These are phyloP conservation scores for Steatornis caripensis DNA, from an alignment of 2,113 vertebrate species.

Conservation along the genomic window DNA sequence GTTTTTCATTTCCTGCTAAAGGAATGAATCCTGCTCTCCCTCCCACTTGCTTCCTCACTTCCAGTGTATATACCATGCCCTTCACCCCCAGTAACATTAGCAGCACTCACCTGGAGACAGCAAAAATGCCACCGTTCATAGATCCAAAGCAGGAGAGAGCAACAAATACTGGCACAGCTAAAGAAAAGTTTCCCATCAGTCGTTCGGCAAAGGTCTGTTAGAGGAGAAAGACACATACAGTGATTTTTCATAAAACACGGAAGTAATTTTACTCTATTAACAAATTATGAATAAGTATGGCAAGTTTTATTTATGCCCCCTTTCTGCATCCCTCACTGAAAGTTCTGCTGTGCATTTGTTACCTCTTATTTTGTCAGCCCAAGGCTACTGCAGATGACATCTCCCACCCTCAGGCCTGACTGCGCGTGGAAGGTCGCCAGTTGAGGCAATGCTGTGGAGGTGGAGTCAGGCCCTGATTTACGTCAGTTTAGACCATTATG, in stretches of 20 bases:
- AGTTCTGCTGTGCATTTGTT: not conserved
- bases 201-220: slow-evolving; percentile 90
- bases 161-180: slow-evolving; percentile 89
- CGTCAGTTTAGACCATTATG: not conserved
- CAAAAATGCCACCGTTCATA: slow-evolving; percentile 91
- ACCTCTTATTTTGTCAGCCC: not conserved
- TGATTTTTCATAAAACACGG: not conserved
- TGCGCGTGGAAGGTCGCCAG: rapidly evolving
- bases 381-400: not conserved
- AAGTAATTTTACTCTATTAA: not conserved
- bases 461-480: not conserved
- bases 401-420: not conserved
- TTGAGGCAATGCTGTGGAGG: not conserved
- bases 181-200: slow-evolving; percentile 86
- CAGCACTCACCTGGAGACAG: slow-evolving; percentile 86
- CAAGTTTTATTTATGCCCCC: not conserved
- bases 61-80: too few species aligned
- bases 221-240: not conserved
- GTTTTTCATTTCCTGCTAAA: not conserved
- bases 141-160: slow-evolving; percentile 94
- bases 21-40: not conserved
- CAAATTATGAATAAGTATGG: not conserved
- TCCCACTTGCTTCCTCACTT: not conserved
- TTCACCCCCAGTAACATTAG: not conserved
- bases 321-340: not conserved